Conservation (phyloP, 2,888 invertebrate species). For the Pegoplata infirma region DNA sequence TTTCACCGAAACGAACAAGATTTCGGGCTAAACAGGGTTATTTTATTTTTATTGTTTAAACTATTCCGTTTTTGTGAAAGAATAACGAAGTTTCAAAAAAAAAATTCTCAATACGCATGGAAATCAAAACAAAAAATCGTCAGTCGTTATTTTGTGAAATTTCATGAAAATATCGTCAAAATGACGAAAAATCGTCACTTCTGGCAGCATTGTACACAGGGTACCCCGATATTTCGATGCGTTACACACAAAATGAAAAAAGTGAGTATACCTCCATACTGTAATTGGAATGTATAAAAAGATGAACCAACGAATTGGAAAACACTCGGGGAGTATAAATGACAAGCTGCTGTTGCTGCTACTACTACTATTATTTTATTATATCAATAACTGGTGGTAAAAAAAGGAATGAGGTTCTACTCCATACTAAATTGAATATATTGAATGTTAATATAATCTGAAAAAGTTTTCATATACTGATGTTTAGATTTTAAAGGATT, state of each 20-base stretch:
- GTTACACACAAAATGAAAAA: background rate
- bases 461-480: conserved; percentile 19
- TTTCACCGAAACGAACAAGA: no score
- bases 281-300: conserved; percentile 1
- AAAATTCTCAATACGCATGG: no score
- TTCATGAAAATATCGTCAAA: no score
- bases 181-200: no score
- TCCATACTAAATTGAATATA: conserved; percentile 11
- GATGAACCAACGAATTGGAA: conserved; percentile 71
- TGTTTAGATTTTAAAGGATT: conserved; percentile 41
- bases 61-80: no score
- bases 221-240: no score
- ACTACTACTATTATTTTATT: conserved; percentile 5
- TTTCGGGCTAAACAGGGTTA: no score
- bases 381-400: conserved; percentile 46
- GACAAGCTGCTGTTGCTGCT: conserved; percentile 18
- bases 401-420: conserved; percentile 5
- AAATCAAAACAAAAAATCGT: no score
- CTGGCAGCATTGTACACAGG: no score
- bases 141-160: no score
- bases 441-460: conserved; percentile 39
- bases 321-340: conserved; percentile 68
- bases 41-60: no score
- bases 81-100: no score
- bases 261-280: background rate